Conservation (phyloP, 2,113 vertebrate genomes). For the Pycnonotus jocosus region DNA sequence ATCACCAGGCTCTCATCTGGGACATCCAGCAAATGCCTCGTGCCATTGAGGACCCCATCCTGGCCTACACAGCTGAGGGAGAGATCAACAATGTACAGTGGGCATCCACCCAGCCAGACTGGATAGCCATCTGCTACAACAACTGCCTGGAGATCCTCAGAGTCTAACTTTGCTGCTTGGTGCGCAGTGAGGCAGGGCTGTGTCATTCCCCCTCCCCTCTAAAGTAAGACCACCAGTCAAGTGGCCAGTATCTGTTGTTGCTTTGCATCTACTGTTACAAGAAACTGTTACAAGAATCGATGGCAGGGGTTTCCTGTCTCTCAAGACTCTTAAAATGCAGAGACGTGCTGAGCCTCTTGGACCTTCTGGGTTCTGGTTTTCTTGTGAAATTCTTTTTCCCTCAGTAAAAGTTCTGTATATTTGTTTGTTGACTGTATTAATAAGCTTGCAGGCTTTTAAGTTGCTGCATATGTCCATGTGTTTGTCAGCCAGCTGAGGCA, state of each 20-base stretch:
- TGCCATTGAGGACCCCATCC: conserved; percentile 97
- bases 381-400: background rate
- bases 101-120: conserved; percentile 98
- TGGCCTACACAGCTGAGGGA: conserved; percentile 96
- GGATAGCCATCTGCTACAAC: conserved; percentile 99
- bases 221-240: conserved; percentile 69
- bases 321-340: conserved; percentile 58
- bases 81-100: conserved; percentile 99
- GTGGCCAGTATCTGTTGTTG: conserved; percentile 75
- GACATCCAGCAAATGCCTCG: conserved; percentile 99
- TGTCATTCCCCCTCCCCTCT: conserved; percentile 59
- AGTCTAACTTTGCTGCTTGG: conserved; percentile 73
- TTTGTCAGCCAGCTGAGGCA: conserved; percentile 62
- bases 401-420: conserved; percentile 72
- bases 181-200: conserved; percentile 45
- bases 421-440: conserved; percentile 71
- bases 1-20: conserved; percentile 99
- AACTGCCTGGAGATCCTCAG: conserved; percentile 98
- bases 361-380: conserved; percentile 66
- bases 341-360: conserved; percentile 63
- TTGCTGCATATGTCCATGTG: conserved; percentile 49
- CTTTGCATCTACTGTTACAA: conserved; percentile 73
- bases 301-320: conserved; percentile 49
- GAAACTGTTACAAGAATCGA: conserved; percentile 63
- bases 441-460: conserved; percentile 57